Conservation (phyloP, 1,140 invertebrate species). For the Drosophila nikananu region DNA sequence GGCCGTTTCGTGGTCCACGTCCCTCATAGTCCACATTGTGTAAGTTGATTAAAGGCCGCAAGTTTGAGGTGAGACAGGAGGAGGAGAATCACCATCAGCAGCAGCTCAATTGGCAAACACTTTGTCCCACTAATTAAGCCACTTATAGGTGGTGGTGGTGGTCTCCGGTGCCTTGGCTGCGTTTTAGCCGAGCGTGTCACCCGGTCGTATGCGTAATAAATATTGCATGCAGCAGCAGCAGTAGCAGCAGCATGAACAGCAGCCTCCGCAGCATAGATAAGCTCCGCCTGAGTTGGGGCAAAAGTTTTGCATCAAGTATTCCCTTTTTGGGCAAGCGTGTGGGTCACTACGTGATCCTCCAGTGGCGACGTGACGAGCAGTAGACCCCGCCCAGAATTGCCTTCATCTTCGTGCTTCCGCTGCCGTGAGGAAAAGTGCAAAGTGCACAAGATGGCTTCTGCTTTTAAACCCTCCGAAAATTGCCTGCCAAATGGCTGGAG, state of each 20-base stretch:
- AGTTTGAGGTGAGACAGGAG: slow-evolving; percentile 20
- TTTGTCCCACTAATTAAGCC: slow-evolving; percentile 75
- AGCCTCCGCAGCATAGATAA: slow-evolving; percentile 27
- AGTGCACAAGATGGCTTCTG: slow-evolving; percentile 12
- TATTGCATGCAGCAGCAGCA: slow-evolving; percentile 53
- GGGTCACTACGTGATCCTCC: slow-evolving; percentile 60
- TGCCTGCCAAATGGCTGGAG: slow-evolving; percentile 15
- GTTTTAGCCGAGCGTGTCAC: slow-evolving; percentile 23
- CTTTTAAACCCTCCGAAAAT: not conserved
- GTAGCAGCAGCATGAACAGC: not conserved
- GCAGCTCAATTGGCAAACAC: slow-evolving; percentile 63
- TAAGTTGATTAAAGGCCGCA: slow-evolving; percentile 61
- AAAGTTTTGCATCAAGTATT: slow-evolving; percentile 72
- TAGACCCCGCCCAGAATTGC: slow-evolving; percentile 47
- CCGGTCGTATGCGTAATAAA: slow-evolving; percentile 67
- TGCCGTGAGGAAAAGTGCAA: slow-evolving; percentile 31
- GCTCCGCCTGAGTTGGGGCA: slow-evolving; percentile 6
- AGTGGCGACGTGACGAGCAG: slow-evolving; percentile 51
- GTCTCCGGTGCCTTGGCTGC: slow-evolving; percentile 28
- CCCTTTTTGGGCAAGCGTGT: slow-evolving; percentile 41
- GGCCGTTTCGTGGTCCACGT: not conserved
- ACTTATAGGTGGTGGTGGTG: slow-evolving; percentile 45
- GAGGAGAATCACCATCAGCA: not conserved
- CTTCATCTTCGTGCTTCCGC: slow-evolving; percentile 68
- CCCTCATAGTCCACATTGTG: slow-evolving; percentile 3